A percentile compares a stretch with the other conserved stretches of the same genome.
These are phyloP conservation scores for Ladona fulva DNA, from an alignment of 1,140 invertebrate species.

Conservation along the genomic window DNA sequence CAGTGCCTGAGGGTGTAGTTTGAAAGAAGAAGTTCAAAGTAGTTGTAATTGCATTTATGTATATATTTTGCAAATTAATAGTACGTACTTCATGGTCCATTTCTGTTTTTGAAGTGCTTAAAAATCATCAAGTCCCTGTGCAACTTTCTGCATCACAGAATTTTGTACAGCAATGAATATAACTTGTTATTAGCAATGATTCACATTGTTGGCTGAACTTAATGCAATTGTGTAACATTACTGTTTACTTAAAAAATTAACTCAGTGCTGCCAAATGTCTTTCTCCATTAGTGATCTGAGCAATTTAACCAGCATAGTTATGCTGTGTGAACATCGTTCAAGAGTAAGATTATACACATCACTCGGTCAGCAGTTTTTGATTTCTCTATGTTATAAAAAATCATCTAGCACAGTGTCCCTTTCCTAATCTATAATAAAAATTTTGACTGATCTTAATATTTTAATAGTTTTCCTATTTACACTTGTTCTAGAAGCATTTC, in stretches of 20 bases:
- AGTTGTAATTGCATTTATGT: neutral
- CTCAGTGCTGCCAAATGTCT: constrained; percentile 5
- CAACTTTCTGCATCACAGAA: neutral
- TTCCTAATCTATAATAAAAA: neutral
- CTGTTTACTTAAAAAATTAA: neutral
- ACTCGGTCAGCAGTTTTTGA: neutral
- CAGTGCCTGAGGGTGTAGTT: constrained; percentile 6
- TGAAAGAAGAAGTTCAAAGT: neutral
- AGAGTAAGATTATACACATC: neutral
- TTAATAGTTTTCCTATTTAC: neutral
- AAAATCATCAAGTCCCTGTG: neutral
- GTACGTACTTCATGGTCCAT: neutral
- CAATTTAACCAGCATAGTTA: neutral
- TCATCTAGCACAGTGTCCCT: neutral
- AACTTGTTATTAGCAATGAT: neutral
- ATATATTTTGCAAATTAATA: neutral
- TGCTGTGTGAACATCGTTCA: neutral
- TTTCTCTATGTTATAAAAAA: neutral
- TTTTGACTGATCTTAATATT: neutral
- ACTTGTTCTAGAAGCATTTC: neutral
- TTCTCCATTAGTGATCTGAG: constrained; percentile 4
- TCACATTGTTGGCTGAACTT: neutral
- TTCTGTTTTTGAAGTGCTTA: neutral
- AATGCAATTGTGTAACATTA: neutral
- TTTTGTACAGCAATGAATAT: neutral